phyloP scores from a whole-genome alignment of 1,140 invertebrate genomes.

The Tetramorium alpestre region DNA sequence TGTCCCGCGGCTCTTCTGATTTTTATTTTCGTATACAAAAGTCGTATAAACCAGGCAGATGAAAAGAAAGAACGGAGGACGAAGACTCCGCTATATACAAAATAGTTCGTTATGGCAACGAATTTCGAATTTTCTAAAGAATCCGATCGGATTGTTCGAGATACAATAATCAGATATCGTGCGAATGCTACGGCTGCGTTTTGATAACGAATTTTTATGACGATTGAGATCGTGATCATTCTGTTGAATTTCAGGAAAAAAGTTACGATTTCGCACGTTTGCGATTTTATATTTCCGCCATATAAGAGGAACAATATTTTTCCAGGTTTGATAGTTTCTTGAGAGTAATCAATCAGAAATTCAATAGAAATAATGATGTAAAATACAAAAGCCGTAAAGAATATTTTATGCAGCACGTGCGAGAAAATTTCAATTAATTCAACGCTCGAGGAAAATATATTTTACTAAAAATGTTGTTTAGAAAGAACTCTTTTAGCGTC shows the following conservation, averaged over 20 bases:
- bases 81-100: not conserved
- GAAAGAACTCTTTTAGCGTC: not conserved
- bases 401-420: not conserved
- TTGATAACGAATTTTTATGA: slow-evolving; percentile 32
- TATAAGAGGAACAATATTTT: no score
- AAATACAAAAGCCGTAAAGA: not conserved
- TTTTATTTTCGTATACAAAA: slow-evolving; percentile 50
- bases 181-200: not conserved
- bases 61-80: not conserved
- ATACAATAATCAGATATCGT: slow-evolving; percentile 13
- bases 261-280: slow-evolving; percentile 18
- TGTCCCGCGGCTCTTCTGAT: slow-evolving; percentile 13
- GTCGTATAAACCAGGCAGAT: not conserved
- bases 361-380: not conserved
- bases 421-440: not conserved
- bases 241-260: not conserved
- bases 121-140: slow-evolving; percentile 12
- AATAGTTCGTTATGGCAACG: not conserved
- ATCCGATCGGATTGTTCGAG: not conserved
- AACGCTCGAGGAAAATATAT: not conserved
- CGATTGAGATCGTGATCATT: slow-evolving; percentile 5
- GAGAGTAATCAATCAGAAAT: not conserved
- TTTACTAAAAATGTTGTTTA: not conserved
- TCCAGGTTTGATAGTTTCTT: not conserved
- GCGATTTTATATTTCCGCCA: not conserved